Evolutionary conservation across 2,113 vertebrate genomes (phyloP).

Genomic region (Columbina picui): DNA sequence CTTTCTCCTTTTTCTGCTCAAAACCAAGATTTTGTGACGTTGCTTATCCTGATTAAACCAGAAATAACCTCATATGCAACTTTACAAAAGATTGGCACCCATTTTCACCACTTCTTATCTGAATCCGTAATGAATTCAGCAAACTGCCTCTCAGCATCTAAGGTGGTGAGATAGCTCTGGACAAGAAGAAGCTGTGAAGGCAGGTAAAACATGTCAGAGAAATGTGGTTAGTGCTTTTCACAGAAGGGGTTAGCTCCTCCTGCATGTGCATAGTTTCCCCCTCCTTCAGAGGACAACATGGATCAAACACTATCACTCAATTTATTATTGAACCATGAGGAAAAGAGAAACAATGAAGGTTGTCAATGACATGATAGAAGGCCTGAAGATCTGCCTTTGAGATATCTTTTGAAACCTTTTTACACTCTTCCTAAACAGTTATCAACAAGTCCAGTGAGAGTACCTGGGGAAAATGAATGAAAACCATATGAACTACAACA

Average conservation of each 20-base stretch:
- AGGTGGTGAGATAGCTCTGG: not conserved
- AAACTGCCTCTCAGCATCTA: not conserved
- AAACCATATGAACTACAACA: not conserved
- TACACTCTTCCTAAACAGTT: not conserved
- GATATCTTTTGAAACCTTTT: not conserved
- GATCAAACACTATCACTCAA: not conserved
- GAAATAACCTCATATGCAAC: not conserved
- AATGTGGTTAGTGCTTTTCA: not conserved
- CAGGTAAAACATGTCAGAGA: not conserved
- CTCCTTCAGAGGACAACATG: not conserved
- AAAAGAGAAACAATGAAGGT: not conserved
- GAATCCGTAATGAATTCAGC: not conserved
- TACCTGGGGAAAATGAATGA: not conserved
- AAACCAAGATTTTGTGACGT: not conserved
- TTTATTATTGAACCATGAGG: not conserved
- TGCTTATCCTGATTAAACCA: not conserved
- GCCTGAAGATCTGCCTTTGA: not conserved
- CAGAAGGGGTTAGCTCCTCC: not conserved
- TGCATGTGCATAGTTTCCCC: accelerated
- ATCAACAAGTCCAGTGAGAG: not conserved
- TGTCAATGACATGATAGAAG: not conserved
- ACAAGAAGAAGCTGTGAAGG: not conserved
- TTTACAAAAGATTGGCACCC: not conserved
- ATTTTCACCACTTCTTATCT: not conserved
- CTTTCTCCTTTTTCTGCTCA: not conserved